Percentiles rank a stretch among this genome's conserved stretches.
These are phyloP conservation scores for Latrodectus geometricus DNA, from an alignment of 1,140 invertebrate species.

Conservation along the genomic window DNA sequence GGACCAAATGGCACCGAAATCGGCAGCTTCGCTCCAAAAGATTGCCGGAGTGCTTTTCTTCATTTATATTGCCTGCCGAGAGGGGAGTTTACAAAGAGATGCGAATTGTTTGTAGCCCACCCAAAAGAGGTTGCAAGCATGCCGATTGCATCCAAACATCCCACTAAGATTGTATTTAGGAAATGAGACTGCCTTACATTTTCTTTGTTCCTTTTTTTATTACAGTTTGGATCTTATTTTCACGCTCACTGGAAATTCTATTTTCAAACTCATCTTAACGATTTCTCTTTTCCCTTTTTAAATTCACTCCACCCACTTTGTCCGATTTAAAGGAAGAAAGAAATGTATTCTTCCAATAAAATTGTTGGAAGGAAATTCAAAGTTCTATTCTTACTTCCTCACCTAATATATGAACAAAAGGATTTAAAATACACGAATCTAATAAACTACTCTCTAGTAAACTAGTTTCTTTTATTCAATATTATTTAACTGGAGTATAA, in stretches of 20 bases:
- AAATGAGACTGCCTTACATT: conserved; percentile 46
- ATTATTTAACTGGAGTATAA: no score
- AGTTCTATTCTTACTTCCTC: no score
- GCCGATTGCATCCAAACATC: conserved; percentile 55
- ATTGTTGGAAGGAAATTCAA: background rate
- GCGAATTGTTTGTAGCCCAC: conserved; percentile 56
- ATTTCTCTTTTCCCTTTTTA: conserved; percentile 9
- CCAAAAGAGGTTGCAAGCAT: conserved; percentile 37
- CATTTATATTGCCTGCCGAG: conserved; percentile 39
- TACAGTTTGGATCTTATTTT: conserved; percentile 12
- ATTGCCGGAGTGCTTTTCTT: conserved; percentile 58
- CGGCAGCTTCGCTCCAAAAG: conserved; percentile 53
- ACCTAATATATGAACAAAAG: no score
- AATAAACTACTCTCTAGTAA: no score
- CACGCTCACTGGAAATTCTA: conserved; percentile 33
- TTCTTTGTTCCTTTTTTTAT: conserved; percentile 1
- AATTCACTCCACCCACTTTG: background rate
- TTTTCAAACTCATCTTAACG: conserved; percentile 24
- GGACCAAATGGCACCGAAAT: conserved; percentile 53
- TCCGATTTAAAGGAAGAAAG: conserved; percentile 34
- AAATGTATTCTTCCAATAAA: background rate
- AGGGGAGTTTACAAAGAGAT: background rate
- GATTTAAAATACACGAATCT: no score
- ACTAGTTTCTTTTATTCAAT: no score
- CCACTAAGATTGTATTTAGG: conserved; percentile 56